A percentile compares a stretch with the other conserved stretches of the same genome.
phyloP scores from a whole-genome alignment of 2,797 vertebrate species.

The Taeniopygia guttata region DNA sequence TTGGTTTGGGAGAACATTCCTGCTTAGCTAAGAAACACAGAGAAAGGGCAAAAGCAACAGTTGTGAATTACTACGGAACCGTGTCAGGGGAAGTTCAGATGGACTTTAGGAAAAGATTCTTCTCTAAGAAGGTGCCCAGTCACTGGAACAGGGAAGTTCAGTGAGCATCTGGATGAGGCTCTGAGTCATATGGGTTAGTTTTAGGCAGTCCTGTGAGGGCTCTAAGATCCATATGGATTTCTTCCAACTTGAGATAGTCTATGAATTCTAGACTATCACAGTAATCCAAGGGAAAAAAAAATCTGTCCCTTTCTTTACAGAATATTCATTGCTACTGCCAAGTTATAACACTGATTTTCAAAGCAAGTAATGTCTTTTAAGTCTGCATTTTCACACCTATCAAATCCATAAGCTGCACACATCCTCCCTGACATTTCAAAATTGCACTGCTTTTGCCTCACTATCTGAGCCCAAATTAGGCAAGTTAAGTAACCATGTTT shows the following conservation, averaged over 20 bases:
- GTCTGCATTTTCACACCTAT: slow-evolving; percentile 36
- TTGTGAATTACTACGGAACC: neutral
- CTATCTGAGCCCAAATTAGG: neutral
- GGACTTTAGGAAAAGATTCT: neutral
- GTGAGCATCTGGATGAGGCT: fast-evolving
- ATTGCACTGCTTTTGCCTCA: neutral
- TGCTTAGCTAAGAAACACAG: neutral
- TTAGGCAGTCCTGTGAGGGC: neutral
- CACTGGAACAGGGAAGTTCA: neutral
- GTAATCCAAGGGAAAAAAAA: neutral
- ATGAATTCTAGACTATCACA: neutral
- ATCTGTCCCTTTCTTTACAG: neutral
- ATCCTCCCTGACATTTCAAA: slow-evolving; percentile 13
- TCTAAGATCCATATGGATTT: neutral
- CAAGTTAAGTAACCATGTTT: slow-evolving; percentile 22
- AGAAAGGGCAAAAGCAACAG: neutral
- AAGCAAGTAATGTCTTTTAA: neutral
- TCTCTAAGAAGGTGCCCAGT: neutral
- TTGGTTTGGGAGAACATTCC: neutral
- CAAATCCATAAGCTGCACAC: slow-evolving; percentile 1
- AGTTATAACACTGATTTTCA: neutral
- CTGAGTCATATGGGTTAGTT: neutral
- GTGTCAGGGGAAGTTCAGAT: neutral
- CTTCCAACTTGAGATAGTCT: neutral
- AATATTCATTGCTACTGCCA: neutral